These are phyloP conservation scores for Camponotus floridanus DNA, from an alignment of 1,140 invertebrate species.

Conservation along the genomic window DNA sequence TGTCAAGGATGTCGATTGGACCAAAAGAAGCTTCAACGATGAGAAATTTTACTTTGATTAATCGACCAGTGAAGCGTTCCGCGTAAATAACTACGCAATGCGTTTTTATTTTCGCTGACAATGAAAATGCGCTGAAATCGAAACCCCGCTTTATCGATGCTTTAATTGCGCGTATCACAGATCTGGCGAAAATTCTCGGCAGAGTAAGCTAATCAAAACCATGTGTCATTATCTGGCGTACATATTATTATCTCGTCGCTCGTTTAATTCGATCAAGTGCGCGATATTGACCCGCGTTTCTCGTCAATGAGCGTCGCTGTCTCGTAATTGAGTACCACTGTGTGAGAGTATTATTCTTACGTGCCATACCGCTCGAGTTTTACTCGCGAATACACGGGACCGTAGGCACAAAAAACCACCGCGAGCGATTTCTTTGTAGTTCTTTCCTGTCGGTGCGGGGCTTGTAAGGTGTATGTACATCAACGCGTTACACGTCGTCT, in stretches of 20 bases:
- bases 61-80: not conserved
- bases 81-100: not conserved
- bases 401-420: conserved; percentile 6
- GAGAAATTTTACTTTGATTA: conserved; percentile 3
- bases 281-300: not conserved
- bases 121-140: not conserved
- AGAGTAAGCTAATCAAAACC: not conserved
- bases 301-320: not conserved
- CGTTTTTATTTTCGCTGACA: not conserved
- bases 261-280: conserved; percentile 1
- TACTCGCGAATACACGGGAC: conserved; percentile 31
- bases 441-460: not conserved
- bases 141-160: not conserved
- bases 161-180: not conserved
- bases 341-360: conserved; percentile 39
- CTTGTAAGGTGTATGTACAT: conserved; percentile 10
- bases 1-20: conserved; percentile 30
- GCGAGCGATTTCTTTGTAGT: conserved; percentile 9
- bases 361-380: conserved; percentile 18
- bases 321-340: conserved; percentile 48
- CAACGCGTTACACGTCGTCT: conserved; percentile 31
- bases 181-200: not conserved
- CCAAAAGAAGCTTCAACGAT: not conserved
- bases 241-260: not conserved
- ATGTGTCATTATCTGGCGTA: not conserved